phyloP scores from a whole-genome alignment of 2,888 invertebrate species.

The Oeneis ivallda region DNA sequence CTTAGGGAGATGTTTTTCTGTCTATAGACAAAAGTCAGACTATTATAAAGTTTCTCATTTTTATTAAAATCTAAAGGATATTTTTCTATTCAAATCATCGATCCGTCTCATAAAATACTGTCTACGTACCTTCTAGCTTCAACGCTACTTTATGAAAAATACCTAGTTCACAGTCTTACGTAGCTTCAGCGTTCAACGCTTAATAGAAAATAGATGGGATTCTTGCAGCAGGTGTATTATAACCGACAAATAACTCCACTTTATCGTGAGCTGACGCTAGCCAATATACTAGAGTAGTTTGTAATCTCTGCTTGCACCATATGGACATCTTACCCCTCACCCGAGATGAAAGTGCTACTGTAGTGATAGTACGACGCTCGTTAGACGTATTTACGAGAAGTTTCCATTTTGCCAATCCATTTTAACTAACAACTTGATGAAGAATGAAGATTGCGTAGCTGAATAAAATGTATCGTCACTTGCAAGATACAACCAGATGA shows the following conservation, averaged over 20 bases:
- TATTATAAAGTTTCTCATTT: too few species aligned
- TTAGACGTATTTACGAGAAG: neutral
- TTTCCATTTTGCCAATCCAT: neutral
- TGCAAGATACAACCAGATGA: too few species aligned
- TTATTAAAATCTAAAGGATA: too few species aligned
- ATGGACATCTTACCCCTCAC: neutral
- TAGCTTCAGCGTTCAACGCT: neutral
- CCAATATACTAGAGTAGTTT: slow-evolving; percentile 4
- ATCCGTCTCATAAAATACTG: too few species aligned
- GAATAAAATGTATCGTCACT: neutral
- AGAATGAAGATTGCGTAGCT: neutral
- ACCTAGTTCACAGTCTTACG: slow-evolving; percentile 3
- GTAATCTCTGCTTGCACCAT: slow-evolving; percentile 5
- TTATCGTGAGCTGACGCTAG: slow-evolving; percentile 4
- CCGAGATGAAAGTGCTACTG: slow-evolving; percentile 5
- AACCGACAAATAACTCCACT: slow-evolving; percentile 16
- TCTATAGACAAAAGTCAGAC: too few species aligned
- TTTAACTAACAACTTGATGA: neutral
- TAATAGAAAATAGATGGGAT: slow-evolving; percentile 3
- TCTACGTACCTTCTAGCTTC: too few species aligned
- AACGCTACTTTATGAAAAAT: neutral
- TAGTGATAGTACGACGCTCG: neutral
- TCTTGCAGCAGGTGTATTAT: slow-evolving; percentile 11
- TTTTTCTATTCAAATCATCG: too few species aligned
- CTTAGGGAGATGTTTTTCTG: too few species aligned